phyloP scores from a whole-genome alignment of 2,113 vertebrate species.

The Verasper variegatus region DNA sequence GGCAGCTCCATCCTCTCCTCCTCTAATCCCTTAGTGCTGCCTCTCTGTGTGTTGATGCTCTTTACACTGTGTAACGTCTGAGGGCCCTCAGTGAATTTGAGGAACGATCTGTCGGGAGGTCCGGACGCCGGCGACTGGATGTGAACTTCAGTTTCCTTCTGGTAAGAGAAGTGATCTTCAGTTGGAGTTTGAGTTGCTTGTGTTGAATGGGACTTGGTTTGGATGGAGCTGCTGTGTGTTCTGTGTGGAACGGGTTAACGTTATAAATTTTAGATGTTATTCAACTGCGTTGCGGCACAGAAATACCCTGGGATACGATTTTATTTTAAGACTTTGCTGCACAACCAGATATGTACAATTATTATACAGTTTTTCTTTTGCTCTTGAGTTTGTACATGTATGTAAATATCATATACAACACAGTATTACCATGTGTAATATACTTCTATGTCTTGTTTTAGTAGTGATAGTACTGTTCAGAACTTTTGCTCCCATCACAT shows the following conservation, averaged over 20 bases:
- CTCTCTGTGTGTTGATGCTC: constrained; percentile 41
- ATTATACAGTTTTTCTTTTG: not conserved
- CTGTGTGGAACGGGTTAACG: too few relatives aligned
- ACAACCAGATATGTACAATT: too few relatives aligned
- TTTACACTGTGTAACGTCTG: not conserved
- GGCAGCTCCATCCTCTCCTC: constrained; percentile 39
- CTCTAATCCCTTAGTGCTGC: constrained; percentile 55
- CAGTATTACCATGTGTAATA: not conserved
- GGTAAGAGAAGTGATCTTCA: constrained; percentile 61
- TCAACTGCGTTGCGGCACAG: not conserved
- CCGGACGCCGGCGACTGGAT: constrained; percentile 10
- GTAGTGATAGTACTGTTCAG: too few relatives aligned
- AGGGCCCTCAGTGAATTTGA: constrained; percentile 3
- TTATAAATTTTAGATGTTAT: too few relatives aligned
- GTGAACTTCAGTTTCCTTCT: constrained; percentile 35
- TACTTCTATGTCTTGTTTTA: too few relatives aligned
- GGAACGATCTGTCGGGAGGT: not conserved
- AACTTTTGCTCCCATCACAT: not conserved
- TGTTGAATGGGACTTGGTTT: not conserved
- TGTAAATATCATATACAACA: not conserved
- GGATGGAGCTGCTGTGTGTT: not conserved
- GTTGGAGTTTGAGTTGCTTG: constrained; percentile 2
- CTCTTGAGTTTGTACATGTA: not conserved
- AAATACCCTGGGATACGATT: not conserved
- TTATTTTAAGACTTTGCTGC: too few relatives aligned